Base-by-base conservation (phyloP, 2,113 vertebrate genomes). In the Alosa alosa region DNA sequence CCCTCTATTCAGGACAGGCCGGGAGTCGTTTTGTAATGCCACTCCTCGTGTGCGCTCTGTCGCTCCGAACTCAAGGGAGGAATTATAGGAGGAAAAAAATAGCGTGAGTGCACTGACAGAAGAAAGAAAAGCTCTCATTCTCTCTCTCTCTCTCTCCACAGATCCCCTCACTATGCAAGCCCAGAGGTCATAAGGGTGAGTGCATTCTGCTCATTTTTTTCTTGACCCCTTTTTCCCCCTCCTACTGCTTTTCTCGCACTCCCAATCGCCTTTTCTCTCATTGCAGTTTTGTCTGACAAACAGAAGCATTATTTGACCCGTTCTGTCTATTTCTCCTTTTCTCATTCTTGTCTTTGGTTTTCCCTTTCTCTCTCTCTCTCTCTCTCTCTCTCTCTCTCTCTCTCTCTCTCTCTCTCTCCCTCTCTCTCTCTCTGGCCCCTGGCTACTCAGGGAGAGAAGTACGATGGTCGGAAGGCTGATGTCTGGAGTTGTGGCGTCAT, bases 401-500 rank as follows among this genome's bases (percentile, higher is more conserved):
- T 84, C 8, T 85, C 13, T 86, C 49, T 89, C 15, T 68, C 25
- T 10, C 0, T 4, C 49, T 5, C 36, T n/a, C n/a, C n/a, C n/a
- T n/a, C n/a, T n/a, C n/a, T n/a, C n/a, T n/a, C n/a, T 85, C 15
- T 44, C 41, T 44, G 41, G 41, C 60, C 60, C 60, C 31, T 31
- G 25, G 20, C n/a, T 8, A 22, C 31, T 49, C 93, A 99, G 98
- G 98, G 98, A 31, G 98, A 99, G 93, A 99, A 99, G 93, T 99
- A 99, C 0, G 98, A 99, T 64, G 98, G 98, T 64, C 96, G 98
- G 88, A 99, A 97, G 95, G 98, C 98, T 15, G 98, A 99, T 36
- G 97, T 98, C 41, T 99, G 98, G 98, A 99, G 98, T 96, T 99
- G 98, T 0, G 98, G 98, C 50, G 98, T 99, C 92, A 99, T 99